Base-by-base conservation (phyloP, 1,140 invertebrate genomes). In the Bilobella aurantiaca region DNA sequence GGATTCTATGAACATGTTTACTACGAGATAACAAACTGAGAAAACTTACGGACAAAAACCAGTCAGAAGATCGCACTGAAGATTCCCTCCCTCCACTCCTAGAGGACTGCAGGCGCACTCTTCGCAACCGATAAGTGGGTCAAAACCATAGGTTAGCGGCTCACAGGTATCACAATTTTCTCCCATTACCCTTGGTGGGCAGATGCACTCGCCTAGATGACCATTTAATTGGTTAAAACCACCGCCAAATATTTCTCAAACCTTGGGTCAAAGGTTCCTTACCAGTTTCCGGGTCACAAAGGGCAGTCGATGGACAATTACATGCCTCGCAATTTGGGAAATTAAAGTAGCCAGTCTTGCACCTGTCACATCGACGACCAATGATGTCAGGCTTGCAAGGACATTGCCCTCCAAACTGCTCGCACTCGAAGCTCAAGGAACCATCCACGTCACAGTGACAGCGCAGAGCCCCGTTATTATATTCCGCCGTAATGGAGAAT, bases 341-440 rank as follows among this genome's bases (percentile, higher is more conserved):
- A 0, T 93, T 92, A 74, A 86, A 97, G 77, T 86, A 98, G 0
- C 94, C 95, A 14, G 92, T 92, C 66, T 85, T 84, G 76, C 96
- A 99, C 16, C 85, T 83, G 25, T 88, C 87, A 77, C 96, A 99
- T 27, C 84, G 84, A 53, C 95, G 81, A 42, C 94, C 96, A 70
- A 99, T 97, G 0, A 99, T 87, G 76, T 98, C 93, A 0, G 86
- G 82, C 73, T 88, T 89, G 76, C 97, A 99, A 0, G 85, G n/a
- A 76, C 97, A 99, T 75, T 98, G 94, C 0, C 97, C 97, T 0
- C 96, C 96, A 75, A 96, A 96, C 37, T 85, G 83, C 57, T 91
- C 85, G 73, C 91, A 94, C 66, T 91, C 85, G 73, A 96, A 93
- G 74, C 88, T 92, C 0, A 82, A 82, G 0, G 93, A 93, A 0